These are phyloP conservation scores for Crambe crambe DNA, from an alignment of 37 sponge, comb jelly and placozoan species.

Conservation along the genomic window DNA sequence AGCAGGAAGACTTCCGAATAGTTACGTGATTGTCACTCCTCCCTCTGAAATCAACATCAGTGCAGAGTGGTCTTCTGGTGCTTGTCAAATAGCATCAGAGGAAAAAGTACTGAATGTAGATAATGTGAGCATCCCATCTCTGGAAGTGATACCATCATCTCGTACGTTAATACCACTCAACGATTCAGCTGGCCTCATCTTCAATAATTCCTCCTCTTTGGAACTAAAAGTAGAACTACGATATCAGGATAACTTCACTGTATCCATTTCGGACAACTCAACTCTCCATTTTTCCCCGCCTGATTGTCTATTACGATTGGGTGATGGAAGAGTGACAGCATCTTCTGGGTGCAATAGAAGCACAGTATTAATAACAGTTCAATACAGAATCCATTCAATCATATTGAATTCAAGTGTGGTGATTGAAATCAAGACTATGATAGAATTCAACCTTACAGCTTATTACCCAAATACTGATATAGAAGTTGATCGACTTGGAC, in stretches of 20 bases:
- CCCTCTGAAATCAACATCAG: background rate
- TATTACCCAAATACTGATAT: background rate
- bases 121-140: background rate
- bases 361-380: background rate
- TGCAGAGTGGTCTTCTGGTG: background rate
- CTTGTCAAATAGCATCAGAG: background rate
- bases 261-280: slow-evolving; percentile 3
- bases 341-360: background rate
- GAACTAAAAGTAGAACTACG: background rate
- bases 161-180: background rate
- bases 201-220: background rate
- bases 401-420: background rate
- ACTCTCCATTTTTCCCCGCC: background rate
- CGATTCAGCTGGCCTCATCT: background rate
- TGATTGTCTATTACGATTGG: background rate
- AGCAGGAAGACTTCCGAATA: background rate
- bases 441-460: background rate
- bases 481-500: slow-evolving; percentile 4
- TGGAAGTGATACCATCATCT: background rate
- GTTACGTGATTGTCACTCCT: background rate
- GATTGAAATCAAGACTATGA: background rate
- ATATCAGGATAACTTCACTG: background rate
- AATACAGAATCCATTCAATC: background rate
- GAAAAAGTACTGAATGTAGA: background rate
- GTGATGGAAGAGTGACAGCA: background rate